These are phyloP conservation scores for Cyaniris semiargus DNA, from an alignment of 2,888 invertebrate genomes.

Conservation along the genomic window DNA sequence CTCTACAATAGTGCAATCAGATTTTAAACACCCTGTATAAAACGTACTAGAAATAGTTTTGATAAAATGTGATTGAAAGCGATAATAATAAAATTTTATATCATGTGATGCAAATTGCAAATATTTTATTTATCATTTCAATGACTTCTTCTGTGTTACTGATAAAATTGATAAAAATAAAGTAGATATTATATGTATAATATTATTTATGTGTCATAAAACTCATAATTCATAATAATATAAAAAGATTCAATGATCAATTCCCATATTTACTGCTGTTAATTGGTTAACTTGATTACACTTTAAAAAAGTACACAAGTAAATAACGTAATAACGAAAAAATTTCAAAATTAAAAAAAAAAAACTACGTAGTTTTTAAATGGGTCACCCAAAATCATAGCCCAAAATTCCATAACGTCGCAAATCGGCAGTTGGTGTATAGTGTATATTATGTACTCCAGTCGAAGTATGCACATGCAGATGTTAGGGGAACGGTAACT, in stretches of 20 bases:
- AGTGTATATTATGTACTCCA: background rate
- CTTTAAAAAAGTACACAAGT: too few relatives aligned
- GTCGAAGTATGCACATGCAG: slow-evolving; percentile 53
- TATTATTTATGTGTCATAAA: too few relatives aligned
- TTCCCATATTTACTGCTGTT: background rate
- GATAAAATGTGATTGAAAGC: background rate
- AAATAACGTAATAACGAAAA: background rate
- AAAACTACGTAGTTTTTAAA: background rate
- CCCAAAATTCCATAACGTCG: background rate
- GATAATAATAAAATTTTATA: background rate
- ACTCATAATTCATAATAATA: background rate
- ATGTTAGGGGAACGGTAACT: slow-evolving; percentile 69
- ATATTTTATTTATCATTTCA: slow-evolving; percentile 1
- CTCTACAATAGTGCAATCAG: background rate
- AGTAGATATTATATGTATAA: background rate
- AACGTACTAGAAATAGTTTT: background rate
- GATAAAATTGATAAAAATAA: background rate
- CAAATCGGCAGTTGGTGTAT: slow-evolving; percentile 14
- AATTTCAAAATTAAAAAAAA: background rate
- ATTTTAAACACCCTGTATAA: background rate
- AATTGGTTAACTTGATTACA: background rate
- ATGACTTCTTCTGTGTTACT: background rate
- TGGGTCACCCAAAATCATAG: background rate
- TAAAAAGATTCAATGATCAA: background rate
- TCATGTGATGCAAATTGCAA: background rate